Conservation (phyloP, 2,797 vertebrate species). For the Cyclopterus lumpus region DNA sequence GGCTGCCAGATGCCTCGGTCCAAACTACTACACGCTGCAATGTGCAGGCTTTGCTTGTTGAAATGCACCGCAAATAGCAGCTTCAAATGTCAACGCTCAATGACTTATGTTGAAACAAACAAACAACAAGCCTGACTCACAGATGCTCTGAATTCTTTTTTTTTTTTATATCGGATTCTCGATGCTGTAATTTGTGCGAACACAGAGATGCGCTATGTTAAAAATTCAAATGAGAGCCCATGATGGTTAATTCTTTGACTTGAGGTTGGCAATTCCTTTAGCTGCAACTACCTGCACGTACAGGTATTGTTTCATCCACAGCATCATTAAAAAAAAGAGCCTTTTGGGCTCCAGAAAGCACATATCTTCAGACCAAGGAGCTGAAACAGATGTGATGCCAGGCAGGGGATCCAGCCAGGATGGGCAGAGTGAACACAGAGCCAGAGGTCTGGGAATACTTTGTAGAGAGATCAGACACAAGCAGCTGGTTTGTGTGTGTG, state of each 20-base stretch:
- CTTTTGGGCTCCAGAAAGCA: constrained; percentile 34
- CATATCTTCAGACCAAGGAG: constrained; percentile 52
- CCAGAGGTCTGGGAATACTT: constrained; percentile 53
- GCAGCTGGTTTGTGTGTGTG: constrained; percentile 42
- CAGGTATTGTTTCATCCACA: constrained; percentile 28
- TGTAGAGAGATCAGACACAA: constrained; percentile 29
- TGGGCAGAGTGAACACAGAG: constrained; percentile 41
- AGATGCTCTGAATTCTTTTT: constrained; percentile 6
- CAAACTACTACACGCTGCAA: constrained; percentile 24
- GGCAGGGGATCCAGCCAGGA: constrained; percentile 38
- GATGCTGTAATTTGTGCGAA: background rate
- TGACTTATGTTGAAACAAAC: constrained; percentile 15
- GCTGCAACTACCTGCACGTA: constrained; percentile 6
- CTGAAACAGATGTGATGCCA: constrained; percentile 58
- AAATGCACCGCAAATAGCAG: constrained; percentile 30
- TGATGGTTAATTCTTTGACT: background rate
- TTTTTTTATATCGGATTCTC: background rate
- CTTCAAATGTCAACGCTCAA: constrained; percentile 30
- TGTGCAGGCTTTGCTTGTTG: constrained; percentile 31
- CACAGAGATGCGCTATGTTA: background rate
- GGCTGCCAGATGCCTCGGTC: constrained; percentile 43
- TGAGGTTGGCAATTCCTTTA: background rate
- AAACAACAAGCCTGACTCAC: constrained; percentile 3
- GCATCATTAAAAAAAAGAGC: constrained; percentile 27
- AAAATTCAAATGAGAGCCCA: background rate